Conservation (phyloP, 2,113 vertebrate species). For the Stegostoma tigrinum region DNA sequence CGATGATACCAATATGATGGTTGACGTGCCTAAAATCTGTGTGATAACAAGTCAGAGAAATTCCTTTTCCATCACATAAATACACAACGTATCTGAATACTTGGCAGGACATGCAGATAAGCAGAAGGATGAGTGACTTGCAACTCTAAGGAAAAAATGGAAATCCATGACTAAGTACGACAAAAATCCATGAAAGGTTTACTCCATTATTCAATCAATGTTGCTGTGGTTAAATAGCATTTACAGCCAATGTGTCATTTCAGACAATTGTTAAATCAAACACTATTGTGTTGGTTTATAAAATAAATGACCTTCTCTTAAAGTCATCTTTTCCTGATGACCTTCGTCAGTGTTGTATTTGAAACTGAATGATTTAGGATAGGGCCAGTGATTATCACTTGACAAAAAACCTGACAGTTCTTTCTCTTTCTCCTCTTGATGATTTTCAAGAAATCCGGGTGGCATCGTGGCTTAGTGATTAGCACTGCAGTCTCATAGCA, state of each 20-base stretch:
- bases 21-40: neutral
- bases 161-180: neutral
- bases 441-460: neutral
- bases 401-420: neutral
- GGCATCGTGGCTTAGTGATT: too few species aligned
- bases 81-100: neutral
- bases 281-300: neutral
- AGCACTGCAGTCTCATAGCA: too few species aligned
- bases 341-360: neutral
- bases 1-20: neutral
- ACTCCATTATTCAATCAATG: neutral
- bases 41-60: neutral
- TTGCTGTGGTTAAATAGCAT: slow-evolving; percentile 1
- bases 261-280: neutral
- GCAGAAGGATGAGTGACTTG: neutral
- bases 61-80: neutral
- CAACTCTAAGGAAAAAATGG: neutral
- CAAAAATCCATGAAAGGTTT: neutral
- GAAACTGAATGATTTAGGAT: neutral
- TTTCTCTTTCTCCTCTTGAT: neutral
- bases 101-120: neutral
- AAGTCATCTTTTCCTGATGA: neutral
- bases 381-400: neutral
- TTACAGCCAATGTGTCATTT: neutral
- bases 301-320: neutral